phyloP scores from a whole-genome alignment of 2,797 vertebrate genomes.

The Sebastes taczanowskii region DNA sequence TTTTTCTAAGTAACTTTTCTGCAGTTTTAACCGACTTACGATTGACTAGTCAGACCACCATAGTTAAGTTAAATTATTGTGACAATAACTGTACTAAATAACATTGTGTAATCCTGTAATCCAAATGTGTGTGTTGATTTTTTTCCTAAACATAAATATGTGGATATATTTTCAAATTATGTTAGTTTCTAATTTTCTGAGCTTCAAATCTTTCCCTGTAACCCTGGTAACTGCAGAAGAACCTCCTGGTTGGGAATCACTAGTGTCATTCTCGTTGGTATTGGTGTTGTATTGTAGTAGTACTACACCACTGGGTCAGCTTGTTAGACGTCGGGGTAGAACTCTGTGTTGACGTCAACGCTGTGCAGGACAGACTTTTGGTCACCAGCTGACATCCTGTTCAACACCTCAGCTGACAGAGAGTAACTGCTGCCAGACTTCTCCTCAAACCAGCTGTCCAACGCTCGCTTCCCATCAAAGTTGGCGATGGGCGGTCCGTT shows the following conservation, averaged over 20 bases:
- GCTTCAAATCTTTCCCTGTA: no score
- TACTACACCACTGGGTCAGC: not conserved
- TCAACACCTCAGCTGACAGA: conserved; percentile 88
- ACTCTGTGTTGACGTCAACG: conserved; percentile 88
- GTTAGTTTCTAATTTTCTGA: no score
- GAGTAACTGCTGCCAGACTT: conserved; percentile 92
- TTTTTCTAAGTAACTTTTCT: not conserved
- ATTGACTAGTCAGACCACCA: not conserved
- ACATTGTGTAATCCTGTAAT: no score
- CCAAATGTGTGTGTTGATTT: no score
- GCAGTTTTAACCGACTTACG: not conserved
- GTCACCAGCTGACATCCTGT: conserved; percentile 88
- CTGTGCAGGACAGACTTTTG: conserved; percentile 88
- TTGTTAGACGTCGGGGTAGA: conserved; percentile 88
- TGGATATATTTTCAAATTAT: no score
- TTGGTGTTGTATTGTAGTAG: not conserved
- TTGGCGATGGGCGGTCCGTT: conserved; percentile 90
- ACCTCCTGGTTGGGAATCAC: not conserved
- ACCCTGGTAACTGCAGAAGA: not conserved
- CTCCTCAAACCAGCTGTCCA: conserved; percentile 98
- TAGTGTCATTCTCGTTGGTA: not conserved
- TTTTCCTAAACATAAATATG: no score
- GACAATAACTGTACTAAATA: not conserved
- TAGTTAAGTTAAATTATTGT: not conserved
- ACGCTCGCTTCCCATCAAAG: conserved; percentile 93